A percentile compares a stretch with the other conserved stretches of the same genome.
Conservation (phyloP, 2,113 vertebrate genomes). For the Chlorocebus sabaeus region DNA sequence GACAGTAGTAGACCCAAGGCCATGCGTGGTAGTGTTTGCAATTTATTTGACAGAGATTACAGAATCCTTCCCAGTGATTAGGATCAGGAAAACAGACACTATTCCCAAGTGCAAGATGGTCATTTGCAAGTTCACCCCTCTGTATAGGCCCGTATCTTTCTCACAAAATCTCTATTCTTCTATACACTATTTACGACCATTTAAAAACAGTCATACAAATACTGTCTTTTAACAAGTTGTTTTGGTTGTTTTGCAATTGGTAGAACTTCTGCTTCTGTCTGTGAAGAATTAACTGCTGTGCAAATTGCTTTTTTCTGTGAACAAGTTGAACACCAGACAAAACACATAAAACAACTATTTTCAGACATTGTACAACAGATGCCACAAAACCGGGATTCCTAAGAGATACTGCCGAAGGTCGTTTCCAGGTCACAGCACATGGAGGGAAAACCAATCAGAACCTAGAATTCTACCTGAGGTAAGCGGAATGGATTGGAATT, state of each 20-base stretch:
- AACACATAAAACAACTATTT: not conserved
- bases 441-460: not conserved
- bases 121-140: not conserved
- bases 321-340: conserved; percentile 10
- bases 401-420: not conserved
- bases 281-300: not conserved
- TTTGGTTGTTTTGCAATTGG: conserved; percentile 6
- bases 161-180: not conserved
- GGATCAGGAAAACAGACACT: not conserved
- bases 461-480: not conserved
- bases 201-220: not conserved
- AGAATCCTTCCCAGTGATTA: not conserved
- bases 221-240: not conserved
- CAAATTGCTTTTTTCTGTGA: not conserved
- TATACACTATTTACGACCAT: not conserved
- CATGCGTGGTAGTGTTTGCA: not conserved
- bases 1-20: not conserved
- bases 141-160: not conserved
- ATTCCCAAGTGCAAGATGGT: not conserved
- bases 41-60: not conserved
- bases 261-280: not conserved
- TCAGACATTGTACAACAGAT: not conserved
- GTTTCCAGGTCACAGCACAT: not conserved
- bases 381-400: not conserved
- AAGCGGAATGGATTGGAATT: not conserved